phyloP scores from a whole-genome alignment of 2,113 vertebrate genomes.

The Pteruthius melanotis region DNA sequence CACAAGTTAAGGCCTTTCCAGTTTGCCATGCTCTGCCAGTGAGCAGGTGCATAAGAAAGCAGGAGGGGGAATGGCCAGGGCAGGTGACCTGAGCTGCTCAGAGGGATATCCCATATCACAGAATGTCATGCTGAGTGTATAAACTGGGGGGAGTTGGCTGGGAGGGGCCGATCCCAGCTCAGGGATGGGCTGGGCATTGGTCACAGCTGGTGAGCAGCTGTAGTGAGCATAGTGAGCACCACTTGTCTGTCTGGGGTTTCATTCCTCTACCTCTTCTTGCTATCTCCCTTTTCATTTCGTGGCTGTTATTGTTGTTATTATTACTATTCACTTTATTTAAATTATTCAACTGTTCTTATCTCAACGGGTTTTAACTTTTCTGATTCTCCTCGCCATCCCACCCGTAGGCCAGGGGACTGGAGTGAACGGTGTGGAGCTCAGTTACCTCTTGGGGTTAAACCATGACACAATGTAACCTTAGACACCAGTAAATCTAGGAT shows the following conservation, averaged over 20 bases:
- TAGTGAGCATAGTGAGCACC: background rate
- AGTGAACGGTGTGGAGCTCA: rapidly evolving
- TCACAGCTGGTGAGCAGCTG: background rate
- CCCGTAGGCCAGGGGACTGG: background rate
- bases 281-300: background rate
- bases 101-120: rapidly evolving
- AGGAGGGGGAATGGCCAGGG: background rate
- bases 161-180: background rate
- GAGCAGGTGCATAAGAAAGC: background rate
- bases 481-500: background rate
- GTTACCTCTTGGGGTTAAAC: background rate
- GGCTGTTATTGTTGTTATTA: background rate
- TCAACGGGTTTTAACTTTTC: background rate
- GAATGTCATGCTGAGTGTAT: background rate
- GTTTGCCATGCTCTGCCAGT: background rate
- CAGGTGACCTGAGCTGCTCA: background rate
- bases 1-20: background rate
- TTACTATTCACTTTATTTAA: background rate
- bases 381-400: background rate
- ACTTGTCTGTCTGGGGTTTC: background rate
- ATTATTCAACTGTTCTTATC: background rate
- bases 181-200: background rate
- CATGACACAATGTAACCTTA: background rate
- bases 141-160: background rate
- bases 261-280: background rate